Conservation (phyloP, 2,888 invertebrate species). For the Chouioia cunea region DNA sequence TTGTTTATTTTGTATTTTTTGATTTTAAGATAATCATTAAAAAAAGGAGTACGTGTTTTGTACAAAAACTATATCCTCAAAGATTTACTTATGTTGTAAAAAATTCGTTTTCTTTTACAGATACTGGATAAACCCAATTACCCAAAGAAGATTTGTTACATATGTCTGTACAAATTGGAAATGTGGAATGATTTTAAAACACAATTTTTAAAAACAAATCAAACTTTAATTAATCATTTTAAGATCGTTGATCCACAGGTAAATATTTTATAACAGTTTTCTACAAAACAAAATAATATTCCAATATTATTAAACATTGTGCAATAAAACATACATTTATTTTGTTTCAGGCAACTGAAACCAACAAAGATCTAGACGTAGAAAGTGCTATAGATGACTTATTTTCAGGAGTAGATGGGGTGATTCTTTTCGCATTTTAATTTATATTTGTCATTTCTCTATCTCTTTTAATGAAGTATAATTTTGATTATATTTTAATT, state of each 20-base stretch:
- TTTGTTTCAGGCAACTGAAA: slow-evolving; percentile 18
- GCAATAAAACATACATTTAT: neutral
- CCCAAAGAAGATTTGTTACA: slow-evolving; percentile 62
- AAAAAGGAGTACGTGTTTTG: too few species aligned
- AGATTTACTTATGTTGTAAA: neutral
- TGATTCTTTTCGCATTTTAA: slow-evolving; percentile 10
- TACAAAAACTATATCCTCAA: too few species aligned
- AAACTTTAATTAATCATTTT: slow-evolving; percentile 27
- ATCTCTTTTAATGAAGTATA: too few species aligned
- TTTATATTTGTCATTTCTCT: too few species aligned
- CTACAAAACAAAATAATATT: neutral
- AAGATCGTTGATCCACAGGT: slow-evolving; percentile 43
- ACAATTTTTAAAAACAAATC: slow-evolving; percentile 59
- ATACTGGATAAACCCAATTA: slow-evolving; percentile 57
- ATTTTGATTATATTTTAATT: slow-evolving; percentile 17
- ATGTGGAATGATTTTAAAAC: slow-evolving; percentile 64
- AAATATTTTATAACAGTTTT: slow-evolving; percentile 16
- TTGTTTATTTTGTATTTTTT: slow-evolving; percentile 1
- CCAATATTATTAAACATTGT: neutral
- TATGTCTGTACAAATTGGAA: slow-evolving; percentile 64
- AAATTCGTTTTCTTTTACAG: slow-evolving; percentile 49
- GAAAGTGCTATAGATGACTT: slow-evolving; percentile 33
- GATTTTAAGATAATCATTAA: too few species aligned
- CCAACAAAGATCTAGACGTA: slow-evolving; percentile 41
- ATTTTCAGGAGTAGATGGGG: slow-evolving; percentile 31